A percentile compares a stretch with the other conserved stretches of the same genome.
These are phyloP conservation scores for Phengaris arion DNA, from an alignment of 2,888 invertebrate genomes.

Conservation along the genomic window DNA sequence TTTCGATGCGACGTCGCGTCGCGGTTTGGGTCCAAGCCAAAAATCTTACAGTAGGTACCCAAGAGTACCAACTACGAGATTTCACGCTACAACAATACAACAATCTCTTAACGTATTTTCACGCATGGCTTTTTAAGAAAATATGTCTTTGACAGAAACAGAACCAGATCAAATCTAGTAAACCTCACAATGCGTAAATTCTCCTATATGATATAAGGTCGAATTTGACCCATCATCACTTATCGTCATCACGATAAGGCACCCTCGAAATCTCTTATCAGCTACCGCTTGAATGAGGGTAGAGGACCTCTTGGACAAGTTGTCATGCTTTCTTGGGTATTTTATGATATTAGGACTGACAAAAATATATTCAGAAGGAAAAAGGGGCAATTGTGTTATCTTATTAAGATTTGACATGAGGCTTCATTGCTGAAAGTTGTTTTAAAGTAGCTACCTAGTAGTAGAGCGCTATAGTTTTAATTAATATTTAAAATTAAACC, in stretches of 20 bases:
- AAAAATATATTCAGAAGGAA: too few relatives aligned
- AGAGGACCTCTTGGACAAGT: background rate
- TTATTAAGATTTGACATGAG: too few relatives aligned
- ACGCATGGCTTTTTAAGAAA: background rate
- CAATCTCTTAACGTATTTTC: background rate
- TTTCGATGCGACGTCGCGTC: too few relatives aligned
- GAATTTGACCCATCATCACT: background rate
- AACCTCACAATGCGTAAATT: conserved; percentile 3
- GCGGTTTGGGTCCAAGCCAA: too few relatives aligned
- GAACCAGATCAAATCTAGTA: background rate
- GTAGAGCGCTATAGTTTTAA: too few relatives aligned
- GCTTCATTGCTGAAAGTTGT: too few relatives aligned
- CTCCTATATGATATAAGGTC: background rate
- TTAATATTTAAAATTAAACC: too few relatives aligned
- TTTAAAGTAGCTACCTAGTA: too few relatives aligned
- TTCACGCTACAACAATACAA: background rate
- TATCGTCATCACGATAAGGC: background rate
- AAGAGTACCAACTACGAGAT: background rate
- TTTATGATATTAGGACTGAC: background rate
- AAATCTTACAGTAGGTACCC: too few relatives aligned
- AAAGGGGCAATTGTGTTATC: too few relatives aligned
- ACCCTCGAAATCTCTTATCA: conserved; percentile 24
- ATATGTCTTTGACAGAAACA: conserved; percentile 8
- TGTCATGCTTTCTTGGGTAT: conserved; percentile 5
- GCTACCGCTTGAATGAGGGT: background rate